Percentiles rank a stretch among this genome's conserved stretches.
Conservation (phyloP, 92 coral and sea anemone genomes). For the Bergia sp. region DNA sequence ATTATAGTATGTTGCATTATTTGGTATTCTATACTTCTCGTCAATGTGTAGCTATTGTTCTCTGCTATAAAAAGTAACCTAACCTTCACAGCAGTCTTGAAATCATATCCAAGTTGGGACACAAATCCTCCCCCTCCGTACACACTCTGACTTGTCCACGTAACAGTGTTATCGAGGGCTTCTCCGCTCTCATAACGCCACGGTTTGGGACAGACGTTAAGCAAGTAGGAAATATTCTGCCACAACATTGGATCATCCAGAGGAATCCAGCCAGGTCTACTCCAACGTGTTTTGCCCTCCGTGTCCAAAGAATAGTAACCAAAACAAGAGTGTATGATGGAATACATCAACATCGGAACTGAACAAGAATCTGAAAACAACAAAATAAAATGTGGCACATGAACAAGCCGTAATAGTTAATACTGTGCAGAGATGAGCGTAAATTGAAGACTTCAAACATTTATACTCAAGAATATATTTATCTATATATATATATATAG, state of each 20-base stretch:
- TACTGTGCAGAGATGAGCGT: too few species aligned
- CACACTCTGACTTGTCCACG: background rate
- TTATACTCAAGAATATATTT: too few species aligned
- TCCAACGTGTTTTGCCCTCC: conserved; percentile 26
- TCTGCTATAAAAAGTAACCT: background rate
- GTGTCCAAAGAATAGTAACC: background rate
- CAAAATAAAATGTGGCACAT: background rate
- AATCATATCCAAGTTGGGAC: conserved; percentile 29
- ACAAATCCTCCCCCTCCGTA: conserved; percentile 43
- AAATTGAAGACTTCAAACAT: too few species aligned
- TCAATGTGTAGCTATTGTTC: background rate
- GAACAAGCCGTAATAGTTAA: background rate
- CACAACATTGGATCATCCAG: background rate
- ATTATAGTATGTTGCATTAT: background rate
- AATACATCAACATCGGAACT: background rate
- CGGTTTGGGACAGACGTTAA: conserved; percentile 30
- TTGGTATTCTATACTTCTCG: background rate
- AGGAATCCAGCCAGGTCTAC: conserved; percentile 39
- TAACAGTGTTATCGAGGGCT: background rate
- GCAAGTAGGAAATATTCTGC: conserved; percentile 4
- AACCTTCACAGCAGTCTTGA: conserved; percentile 7
- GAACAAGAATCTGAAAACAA: conserved; percentile 24
- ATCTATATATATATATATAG: too few species aligned
- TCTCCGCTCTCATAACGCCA: conserved; percentile 27
- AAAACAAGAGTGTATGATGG: background rate